phyloP scores from a whole-genome alignment of 2,797 vertebrate genomes.

The Champsocephalus esox region DNA sequence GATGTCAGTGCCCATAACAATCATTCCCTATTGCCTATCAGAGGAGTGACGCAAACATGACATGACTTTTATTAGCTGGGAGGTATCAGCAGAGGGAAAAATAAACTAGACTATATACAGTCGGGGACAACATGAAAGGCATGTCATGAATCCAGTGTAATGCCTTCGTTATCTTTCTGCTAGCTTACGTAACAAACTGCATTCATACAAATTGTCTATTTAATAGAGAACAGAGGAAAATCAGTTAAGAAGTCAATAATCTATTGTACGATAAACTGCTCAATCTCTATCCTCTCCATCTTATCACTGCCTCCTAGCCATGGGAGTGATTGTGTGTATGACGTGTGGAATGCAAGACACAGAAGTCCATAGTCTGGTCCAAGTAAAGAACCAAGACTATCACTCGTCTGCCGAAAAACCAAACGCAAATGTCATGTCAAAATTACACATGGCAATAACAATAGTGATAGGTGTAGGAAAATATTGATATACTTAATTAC shows the following conservation, averaged over 20 bases:
- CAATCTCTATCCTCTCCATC: slow-evolving; percentile 14
- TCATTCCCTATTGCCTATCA: slow-evolving; percentile 31
- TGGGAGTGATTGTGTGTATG: not conserved
- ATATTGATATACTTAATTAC: no score
- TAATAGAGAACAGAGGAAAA: slow-evolving; percentile 9
- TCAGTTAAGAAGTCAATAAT: not conserved
- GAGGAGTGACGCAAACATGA: slow-evolving; percentile 35
- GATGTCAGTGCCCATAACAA: slow-evolving; percentile 40
- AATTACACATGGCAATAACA: not conserved
- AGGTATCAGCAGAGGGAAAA: slow-evolving; percentile 33
- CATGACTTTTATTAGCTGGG: slow-evolving; percentile 4
- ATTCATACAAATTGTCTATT: slow-evolving; percentile 12
- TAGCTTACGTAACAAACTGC: slow-evolving; percentile 22
- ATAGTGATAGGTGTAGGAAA: not conserved
- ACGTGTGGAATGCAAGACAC: slow-evolving; percentile 22
- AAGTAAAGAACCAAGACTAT: slow-evolving; percentile 22
- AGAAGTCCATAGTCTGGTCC: slow-evolving; percentile 17
- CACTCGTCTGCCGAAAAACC: not conserved
- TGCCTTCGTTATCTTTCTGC: slow-evolving; percentile 6
- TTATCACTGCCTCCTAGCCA: slow-evolving; percentile 27
- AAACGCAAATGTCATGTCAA: not conserved
- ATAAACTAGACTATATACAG: slow-evolving; percentile 1
- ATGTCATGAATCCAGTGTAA: slow-evolving; percentile 15
- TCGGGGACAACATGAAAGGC: slow-evolving; percentile 14
- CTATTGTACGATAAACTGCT: not conserved